Evolutionary conservation across 2,797 vertebrate species (phyloP).

Genomic region (Micrastur ruficollis): DNA sequence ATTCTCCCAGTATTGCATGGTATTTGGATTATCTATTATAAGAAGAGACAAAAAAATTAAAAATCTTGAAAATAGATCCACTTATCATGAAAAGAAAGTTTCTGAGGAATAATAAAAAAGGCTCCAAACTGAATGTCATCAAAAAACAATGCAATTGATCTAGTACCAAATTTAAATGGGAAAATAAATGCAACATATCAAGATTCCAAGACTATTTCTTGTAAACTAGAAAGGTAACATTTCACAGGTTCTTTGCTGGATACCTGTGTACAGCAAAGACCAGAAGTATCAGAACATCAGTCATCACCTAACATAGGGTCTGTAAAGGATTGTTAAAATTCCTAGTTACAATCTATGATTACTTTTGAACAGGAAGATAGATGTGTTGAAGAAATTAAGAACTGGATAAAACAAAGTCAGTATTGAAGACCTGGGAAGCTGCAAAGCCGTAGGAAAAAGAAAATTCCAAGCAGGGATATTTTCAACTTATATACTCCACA

Average conservation of each 20-base stretch:
- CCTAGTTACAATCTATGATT: not conserved
- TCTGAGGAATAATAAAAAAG: not conserved
- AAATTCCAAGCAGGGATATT: not conserved
- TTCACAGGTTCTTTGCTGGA: not conserved
- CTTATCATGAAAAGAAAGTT: not conserved
- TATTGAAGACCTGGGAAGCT: not conserved
- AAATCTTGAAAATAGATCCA: conserved; percentile 2
- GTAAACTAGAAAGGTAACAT: not conserved
- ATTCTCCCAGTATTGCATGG: not conserved
- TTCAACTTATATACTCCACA: not conserved
- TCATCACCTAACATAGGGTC: not conserved
- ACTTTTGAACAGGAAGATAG: not conserved
- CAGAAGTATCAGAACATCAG: not conserved
- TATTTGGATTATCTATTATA: not conserved
- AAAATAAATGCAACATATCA: not conserved
- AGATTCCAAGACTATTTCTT: not conserved
- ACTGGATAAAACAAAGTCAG: not conserved
- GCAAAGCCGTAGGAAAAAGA: not conserved
- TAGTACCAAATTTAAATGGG: not conserved
- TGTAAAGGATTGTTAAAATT: not conserved
- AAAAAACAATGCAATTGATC: not conserved
- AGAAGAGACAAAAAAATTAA: conserved; percentile 4
- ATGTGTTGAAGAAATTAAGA: not conserved
- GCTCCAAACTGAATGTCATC: not conserved
- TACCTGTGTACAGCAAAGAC: not conserved